Conservation (phyloP, 2,888 invertebrate species). For the Pycnomerus fuliginosus region DNA sequence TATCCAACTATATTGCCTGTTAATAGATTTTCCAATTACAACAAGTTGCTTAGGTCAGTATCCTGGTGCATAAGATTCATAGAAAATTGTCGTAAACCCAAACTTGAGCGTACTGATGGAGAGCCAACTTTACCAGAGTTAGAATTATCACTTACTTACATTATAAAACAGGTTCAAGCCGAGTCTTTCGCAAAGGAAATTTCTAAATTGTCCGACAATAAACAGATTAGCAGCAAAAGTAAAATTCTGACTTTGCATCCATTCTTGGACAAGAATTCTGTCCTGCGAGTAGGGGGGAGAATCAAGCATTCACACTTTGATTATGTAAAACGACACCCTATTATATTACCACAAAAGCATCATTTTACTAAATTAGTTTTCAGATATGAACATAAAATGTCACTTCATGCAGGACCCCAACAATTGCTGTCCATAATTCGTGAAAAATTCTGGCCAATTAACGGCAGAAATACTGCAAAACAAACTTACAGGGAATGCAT, state of each 20-base stretch:
- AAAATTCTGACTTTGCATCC: neutral
- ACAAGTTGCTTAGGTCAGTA: neutral
- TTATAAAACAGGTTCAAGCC: neutral
- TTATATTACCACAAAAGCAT: neutral
- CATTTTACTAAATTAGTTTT: neutral
- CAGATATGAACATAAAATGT: neutral
- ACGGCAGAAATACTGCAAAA: neutral
- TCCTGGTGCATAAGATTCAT: neutral
- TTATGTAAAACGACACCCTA: neutral
- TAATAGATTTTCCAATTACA: neutral
- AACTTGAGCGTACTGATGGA: neutral
- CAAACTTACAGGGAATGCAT: neutral
- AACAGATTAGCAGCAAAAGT: neutral
- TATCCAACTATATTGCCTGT: neutral
- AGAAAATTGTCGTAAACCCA: neutral
- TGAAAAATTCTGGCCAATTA: neutral
- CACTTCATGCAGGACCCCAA: neutral
- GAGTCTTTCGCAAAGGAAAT: neutral
- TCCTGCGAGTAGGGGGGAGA: neutral
- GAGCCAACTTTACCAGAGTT: neutral
- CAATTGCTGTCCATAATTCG: neutral
- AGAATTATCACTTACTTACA: neutral
- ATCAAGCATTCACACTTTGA: neutral
- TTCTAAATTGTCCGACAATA: neutral
- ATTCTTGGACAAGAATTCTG: neutral